Conservation (phyloP, 2,888 invertebrate species). For the Drosophila birchii region DNA sequence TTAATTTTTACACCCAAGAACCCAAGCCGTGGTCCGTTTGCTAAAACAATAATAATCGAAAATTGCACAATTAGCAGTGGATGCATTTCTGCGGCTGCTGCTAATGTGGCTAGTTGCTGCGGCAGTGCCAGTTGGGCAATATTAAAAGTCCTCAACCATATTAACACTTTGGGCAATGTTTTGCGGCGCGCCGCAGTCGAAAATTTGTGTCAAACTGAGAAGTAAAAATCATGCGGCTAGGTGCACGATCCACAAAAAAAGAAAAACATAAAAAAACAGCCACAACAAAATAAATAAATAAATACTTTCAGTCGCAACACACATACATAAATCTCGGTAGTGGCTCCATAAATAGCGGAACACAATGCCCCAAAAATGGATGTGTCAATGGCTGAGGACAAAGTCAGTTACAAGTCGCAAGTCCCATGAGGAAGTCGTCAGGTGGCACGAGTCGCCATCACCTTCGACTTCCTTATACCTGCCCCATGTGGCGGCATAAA, state of each 20-base stretch:
- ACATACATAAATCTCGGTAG: constrained; percentile 44
- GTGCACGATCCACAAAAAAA: constrained; percentile 59
- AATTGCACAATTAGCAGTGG: constrained; percentile 75
- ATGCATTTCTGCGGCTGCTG: constrained; percentile 35
- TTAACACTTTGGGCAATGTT: constrained; percentile 76
- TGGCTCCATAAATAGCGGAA: constrained; percentile 51
- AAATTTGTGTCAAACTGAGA: constrained; percentile 73
- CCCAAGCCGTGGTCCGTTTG: constrained; percentile 50
- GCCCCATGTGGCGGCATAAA: constrained; percentile 58
- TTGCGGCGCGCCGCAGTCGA: constrained; percentile 72
- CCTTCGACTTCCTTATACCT: constrained; percentile 65
- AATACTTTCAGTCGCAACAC: constrained; percentile 37
- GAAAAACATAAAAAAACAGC: constrained; percentile 14
- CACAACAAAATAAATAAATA: constrained; percentile 13
- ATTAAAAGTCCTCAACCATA: constrained; percentile 79
- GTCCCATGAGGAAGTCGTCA: constrained; percentile 65
- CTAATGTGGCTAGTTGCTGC: constrained; percentile 23
- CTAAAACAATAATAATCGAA: constrained; percentile 54
- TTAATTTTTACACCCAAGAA: constrained; percentile 75
- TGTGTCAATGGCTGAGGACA: constrained; percentile 36
- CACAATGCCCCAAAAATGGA: constrained; percentile 37
- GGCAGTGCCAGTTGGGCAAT: constrained; percentile 66
- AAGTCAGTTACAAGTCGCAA: constrained; percentile 7
- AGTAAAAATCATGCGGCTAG: constrained; percentile 65
- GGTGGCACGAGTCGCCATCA: constrained; percentile 47